Conservation (phyloP, 2,113 vertebrate species). For the Barnardius zonarius region DNA sequence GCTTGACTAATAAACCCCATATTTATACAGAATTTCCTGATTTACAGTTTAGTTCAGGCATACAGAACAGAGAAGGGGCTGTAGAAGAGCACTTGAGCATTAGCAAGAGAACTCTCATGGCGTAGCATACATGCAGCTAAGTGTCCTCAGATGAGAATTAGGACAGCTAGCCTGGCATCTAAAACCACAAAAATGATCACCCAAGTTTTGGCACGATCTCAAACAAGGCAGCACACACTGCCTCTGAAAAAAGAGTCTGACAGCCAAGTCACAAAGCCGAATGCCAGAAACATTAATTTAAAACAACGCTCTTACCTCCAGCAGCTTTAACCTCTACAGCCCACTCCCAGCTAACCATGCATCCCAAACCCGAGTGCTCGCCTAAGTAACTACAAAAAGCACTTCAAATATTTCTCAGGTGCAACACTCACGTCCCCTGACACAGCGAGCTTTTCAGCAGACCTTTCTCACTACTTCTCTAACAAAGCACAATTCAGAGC, state of each 20-base stretch:
- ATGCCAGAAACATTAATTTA: not conserved
- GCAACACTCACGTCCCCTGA: accelerated
- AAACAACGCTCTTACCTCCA: accelerated
- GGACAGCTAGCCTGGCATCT: not conserved
- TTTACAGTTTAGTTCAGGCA: not conserved
- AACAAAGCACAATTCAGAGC: accelerated
- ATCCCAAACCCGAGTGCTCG: not conserved
- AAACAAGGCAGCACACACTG: not conserved
- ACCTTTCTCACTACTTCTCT: not conserved
- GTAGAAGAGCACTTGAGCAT: not conserved
- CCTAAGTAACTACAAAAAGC: not conserved
- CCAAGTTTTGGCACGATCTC: not conserved
- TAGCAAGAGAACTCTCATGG: accelerated
- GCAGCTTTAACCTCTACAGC: not conserved
- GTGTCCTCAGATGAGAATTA: not conserved
- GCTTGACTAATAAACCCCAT: not conserved
- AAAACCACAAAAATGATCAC: not conserved
- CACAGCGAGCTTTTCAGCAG: not conserved
- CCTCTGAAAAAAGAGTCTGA: not conserved
- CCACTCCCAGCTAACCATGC: accelerated
- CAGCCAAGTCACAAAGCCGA: not conserved
- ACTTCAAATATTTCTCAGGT: accelerated
- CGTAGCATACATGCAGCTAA: accelerated
- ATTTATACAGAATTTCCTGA: not conserved
- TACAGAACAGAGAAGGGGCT: not conserved